Evolutionary conservation across 2,797 vertebrate genomes (phyloP), one percentile per base, ranked within the genome.

Genomic region (Lateolabrax maculatus): DNA sequence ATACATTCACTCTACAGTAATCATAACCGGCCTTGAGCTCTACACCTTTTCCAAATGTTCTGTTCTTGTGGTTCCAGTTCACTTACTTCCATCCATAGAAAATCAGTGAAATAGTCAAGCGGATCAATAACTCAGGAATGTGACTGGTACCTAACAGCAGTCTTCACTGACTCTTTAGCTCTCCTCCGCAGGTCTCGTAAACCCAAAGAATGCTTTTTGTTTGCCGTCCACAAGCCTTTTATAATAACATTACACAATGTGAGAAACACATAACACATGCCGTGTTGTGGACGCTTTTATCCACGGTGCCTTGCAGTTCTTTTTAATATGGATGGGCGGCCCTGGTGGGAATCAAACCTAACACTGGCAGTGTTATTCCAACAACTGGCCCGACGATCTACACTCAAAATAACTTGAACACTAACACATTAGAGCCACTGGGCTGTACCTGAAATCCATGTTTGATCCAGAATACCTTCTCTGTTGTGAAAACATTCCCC

Each of bases 171-270:
- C 53, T 68, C 64, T 41, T 61, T 12, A 65, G 9, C 51, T 64
- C 25, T 52, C n/a, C 31, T 56, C 27, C 21, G 27, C 18, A 9
- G 55, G 18, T 56, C 23, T 68, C 9, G 0, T 79, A 83, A 84
- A 84, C 53, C 70, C 57, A 36, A 65, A 69, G 74, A 83, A 84
- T 83, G 56, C 37, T 16, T 43, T 74, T 27, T 56, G 70, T 67
- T 86, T 84, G 34, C 68, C 6, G 9, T 83, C 62, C 46, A 51
- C 55, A n/a, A 55, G 7, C 16, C 37, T 77, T 86, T 80, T 34
- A 11, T 78, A 78, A 79, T 3, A 69, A 43, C 56, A 55, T 84
- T 79, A 68, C 72, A 62, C 78, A 84, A 80, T 80, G 37, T 0
- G 15, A 62, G 29, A 5, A 77, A 49, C 62, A 34, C 27, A 11